Base-by-base conservation (phyloP, 2,888 invertebrate species). In the Ochlodes sylvanus region DNA sequence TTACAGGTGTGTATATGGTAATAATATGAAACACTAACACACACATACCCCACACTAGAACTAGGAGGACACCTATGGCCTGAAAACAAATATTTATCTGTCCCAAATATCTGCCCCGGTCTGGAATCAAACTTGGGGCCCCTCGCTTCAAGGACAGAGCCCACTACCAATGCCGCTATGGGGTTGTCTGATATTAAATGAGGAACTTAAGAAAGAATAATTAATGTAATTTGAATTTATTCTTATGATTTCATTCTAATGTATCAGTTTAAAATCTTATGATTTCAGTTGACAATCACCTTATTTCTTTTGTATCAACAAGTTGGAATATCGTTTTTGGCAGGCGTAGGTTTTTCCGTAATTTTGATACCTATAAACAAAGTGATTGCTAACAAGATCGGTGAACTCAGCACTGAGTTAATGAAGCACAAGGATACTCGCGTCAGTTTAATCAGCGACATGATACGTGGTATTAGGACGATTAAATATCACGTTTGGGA, bases 401-500 rank as follows among this genome's bases (percentile, higher is more conserved):
- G 97, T 56, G 81, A 94, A 63, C 94, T 98, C 41, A 99, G 98
- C 77, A 95, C 95, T 41, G 95, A 96, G 79, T 94, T 99, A 94
- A 99, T 99, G 99, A 92, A 93, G 41, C 95, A 96, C 75, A 99
- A 99, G 89, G 99, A 99, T 89, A 93, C 95, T 21, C 94, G 99
- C 75, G 97, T 99, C 17, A 96, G 97, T 82, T 90, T 98, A 44
- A 97, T 98, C 82, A 96, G 96, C 60, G 99, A 99, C 90, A 94
- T 98, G 71, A 92, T 99, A 69, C 94, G 94, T 74, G 98, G 99
- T 17, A 98, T 99, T 66, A 95, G 97, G 75, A 96, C 97, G 9
- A 96, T 99, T 38, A 99, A 99, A 88, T 94, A 98, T 69, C 97
- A 98, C 83, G 97, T 98, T 15, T 99, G 99, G 99, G 99, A 99